Percentiles rank a stretch among this genome's conserved stretches.
Evolutionary conservation across 2,888 invertebrate species (phyloP).

Genomic region (Rhagium mordax): DNA sequence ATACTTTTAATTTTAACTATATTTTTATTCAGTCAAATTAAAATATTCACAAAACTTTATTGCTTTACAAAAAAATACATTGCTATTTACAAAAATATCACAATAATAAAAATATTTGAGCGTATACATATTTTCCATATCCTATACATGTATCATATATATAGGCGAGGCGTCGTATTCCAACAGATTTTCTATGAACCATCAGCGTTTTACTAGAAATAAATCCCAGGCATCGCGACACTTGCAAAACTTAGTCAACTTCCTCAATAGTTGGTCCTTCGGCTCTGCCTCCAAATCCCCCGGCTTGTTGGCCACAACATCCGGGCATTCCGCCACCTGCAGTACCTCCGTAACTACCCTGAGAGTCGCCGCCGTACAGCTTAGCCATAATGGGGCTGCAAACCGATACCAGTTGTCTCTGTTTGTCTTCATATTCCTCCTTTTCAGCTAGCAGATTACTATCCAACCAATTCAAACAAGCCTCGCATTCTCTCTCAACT

Average conservation of each 20-base stretch:
- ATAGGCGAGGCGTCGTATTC: too few relatives aligned
- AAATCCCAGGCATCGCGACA: background rate
- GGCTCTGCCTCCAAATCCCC: constrained; percentile 52
- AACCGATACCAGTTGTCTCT: constrained; percentile 68
- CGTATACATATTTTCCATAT: too few relatives aligned
- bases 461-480: constrained; percentile 78
- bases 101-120: too few relatives aligned
- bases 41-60: too few relatives aligned
- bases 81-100: too few relatives aligned
- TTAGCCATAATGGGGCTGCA: constrained; percentile 77
- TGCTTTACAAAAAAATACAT: too few relatives aligned
- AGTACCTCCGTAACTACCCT: constrained; percentile 13
- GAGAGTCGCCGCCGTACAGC: constrained; percentile 60
- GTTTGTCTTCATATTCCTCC: constrained; percentile 77
- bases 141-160: too few relatives aligned
- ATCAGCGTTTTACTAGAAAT: too few relatives aligned
- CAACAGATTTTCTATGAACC: too few relatives aligned
- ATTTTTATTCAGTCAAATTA: too few relatives aligned
- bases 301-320: constrained; percentile 39
- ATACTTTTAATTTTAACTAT: too few relatives aligned
- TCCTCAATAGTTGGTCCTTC: constrained; percentile 41
- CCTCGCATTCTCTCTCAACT: constrained; percentile 72
- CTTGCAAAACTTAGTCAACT: constrained; percentile 29
- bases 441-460: constrained; percentile 77
- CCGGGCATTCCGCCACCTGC: constrained; percentile 51